Percentiles rank a stretch among this genome's conserved stretches.
phyloP scores from a whole-genome alignment of 30 jellyfish, hydroid and myxozoan species.

The Chrysaora quinquecirrha region DNA sequence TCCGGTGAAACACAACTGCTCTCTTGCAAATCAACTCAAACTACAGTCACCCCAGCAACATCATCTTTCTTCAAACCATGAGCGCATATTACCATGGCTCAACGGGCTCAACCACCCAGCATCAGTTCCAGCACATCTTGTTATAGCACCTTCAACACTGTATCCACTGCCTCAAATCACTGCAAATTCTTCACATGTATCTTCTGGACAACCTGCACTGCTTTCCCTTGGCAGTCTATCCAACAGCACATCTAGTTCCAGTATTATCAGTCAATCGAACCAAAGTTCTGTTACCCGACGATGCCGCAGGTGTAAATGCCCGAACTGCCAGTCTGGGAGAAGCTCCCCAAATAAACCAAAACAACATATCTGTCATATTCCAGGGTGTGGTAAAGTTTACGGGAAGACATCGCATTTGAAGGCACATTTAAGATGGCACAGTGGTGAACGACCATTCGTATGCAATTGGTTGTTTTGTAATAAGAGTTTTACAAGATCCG shows the following conservation, averaged over 20 bases:
- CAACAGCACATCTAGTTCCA: background rate
- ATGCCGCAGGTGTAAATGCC: conserved; percentile 95
- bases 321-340: conserved; percentile 92
- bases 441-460: conserved; percentile 97
- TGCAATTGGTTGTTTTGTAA: conserved; percentile 95
- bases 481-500: conserved; percentile 96
- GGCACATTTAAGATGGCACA: conserved; percentile 96
- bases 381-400: conserved; percentile 84
- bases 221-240: conserved; percentile 34
- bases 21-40: conserved; percentile 33
- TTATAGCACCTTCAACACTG: conserved; percentile 61
- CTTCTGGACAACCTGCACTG: conserved; percentile 29
- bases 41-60: conserved; percentile 43
- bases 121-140: conserved; percentile 50
- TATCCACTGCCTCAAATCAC: conserved; percentile 46
- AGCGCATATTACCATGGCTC: conserved; percentile 63
- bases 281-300: conserved; percentile 83
- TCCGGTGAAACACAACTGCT: conserved; percentile 57
- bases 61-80: conserved; percentile 41
- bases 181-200: conserved; percentile 20
- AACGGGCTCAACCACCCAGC: conserved; percentile 52
- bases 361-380: conserved; percentile 83
- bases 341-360: conserved; percentile 90
- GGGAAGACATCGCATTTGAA: conserved; percentile 98
- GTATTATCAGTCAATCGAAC: conserved; percentile 27